Evolutionary conservation across 1,140 invertebrate species (phyloP).

Genomic region (Caenorhabditis latens): DNA sequence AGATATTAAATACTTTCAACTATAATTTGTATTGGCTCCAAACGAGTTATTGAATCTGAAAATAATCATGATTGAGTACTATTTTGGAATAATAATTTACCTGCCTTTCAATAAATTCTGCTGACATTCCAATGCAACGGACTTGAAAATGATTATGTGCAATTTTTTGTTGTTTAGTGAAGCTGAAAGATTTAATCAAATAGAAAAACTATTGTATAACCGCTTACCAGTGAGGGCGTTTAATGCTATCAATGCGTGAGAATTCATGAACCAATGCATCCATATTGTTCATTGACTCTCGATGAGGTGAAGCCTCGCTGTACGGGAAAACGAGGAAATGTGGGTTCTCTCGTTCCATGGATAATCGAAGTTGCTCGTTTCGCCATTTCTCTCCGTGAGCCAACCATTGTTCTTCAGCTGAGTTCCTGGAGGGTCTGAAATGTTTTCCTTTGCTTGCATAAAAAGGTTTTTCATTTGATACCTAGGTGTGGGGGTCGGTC

Average conservation of each 20-base stretch:
- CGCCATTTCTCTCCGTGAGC: slow-evolving; percentile 61
- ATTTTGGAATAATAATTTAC: too few species aligned
- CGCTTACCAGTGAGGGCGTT: slow-evolving; percentile 55
- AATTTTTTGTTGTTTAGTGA: slow-evolving; percentile 35
- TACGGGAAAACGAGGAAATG: slow-evolving; percentile 59
- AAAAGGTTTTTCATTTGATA: neutral
- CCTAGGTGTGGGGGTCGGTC: slow-evolving; percentile 49
- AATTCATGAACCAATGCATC: slow-evolving; percentile 55
- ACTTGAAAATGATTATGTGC: slow-evolving; percentile 60
- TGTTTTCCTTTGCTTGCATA: neutral
- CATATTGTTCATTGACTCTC: slow-evolving; percentile 61
- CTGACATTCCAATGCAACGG: slow-evolving; percentile 60
- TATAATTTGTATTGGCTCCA: slow-evolving; percentile 37
- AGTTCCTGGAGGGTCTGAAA: slow-evolving; percentile 48
- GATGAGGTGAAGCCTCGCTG: slow-evolving; percentile 53
- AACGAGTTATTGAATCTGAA: slow-evolving; percentile 51
- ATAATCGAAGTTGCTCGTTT: slow-evolving; percentile 62
- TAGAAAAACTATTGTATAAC: neutral
- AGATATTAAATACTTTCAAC: neutral
- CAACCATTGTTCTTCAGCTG: slow-evolving; percentile 65
- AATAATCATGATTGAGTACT: neutral
- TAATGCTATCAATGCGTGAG: slow-evolving; percentile 58
- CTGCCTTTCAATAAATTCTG: slow-evolving; percentile 57
- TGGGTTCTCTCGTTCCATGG: slow-evolving; percentile 57
- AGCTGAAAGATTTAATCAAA: slow-evolving; percentile 20